Conservation (phyloP, 1,140 invertebrate species). For the Drosophila paulistorum region DNA sequence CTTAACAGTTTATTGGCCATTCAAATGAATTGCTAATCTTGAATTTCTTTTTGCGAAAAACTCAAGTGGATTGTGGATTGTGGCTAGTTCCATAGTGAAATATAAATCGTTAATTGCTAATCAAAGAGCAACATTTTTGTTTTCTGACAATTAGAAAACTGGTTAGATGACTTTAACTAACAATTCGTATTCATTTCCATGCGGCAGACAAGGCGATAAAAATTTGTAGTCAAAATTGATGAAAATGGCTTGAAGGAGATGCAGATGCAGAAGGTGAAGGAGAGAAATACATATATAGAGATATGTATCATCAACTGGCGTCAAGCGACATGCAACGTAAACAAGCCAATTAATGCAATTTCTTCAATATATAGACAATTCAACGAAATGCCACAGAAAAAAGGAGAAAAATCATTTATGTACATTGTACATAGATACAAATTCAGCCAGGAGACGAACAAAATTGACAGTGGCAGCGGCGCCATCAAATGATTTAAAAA, state of each 20-base stretch:
- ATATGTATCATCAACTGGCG: constrained; percentile 51
- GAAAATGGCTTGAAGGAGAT: neutral
- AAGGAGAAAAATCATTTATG: neutral
- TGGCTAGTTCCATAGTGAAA: constrained; percentile 64
- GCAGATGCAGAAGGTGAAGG: neutral
- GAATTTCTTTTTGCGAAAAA: neutral
- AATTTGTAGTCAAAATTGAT: constrained; percentile 61
- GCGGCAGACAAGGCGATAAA: constrained; percentile 57
- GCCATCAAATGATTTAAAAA: constrained; percentile 69
- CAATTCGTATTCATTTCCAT: constrained; percentile 4
- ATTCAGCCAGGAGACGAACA: neutral
- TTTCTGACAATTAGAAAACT: constrained; percentile 77
- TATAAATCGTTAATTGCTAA: constrained; percentile 69
- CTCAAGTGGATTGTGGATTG: constrained; percentile 17
- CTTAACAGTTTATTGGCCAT: constrained; percentile 14
- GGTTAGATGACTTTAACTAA: constrained; percentile 51
- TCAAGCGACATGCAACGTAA: constrained; percentile 60
- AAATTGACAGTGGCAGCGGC: constrained; percentile 40
- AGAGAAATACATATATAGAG: constrained; percentile 29
- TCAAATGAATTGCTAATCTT: constrained; percentile 29
- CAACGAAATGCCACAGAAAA: constrained; percentile 38
- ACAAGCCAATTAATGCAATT: constrained; percentile 79
- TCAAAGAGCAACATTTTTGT: constrained; percentile 75
- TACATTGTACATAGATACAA: neutral
- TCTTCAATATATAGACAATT: constrained; percentile 63